Evolutionary conservation across 2,888 invertebrate genomes (phyloP).

Genomic region (Apocheima hispidaria): DNA sequence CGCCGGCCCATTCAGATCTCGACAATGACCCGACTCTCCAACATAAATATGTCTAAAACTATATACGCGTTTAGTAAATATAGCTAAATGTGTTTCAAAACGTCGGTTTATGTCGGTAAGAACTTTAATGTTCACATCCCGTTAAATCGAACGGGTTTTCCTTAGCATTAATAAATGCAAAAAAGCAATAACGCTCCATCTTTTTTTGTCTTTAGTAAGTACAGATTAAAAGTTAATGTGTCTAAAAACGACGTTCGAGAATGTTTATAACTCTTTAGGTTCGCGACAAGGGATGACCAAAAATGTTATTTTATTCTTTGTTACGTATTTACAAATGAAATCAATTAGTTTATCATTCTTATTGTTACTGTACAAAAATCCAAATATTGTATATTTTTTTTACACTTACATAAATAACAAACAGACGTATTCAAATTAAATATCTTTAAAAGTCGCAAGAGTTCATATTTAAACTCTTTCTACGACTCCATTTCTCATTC

Average conservation of each 20-base stretch:
- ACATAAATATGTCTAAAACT: slow-evolving; percentile 59
- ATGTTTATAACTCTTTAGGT: background rate
- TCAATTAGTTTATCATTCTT: no score
- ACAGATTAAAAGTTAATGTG: background rate
- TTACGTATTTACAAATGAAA: no score
- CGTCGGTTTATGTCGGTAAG: slow-evolving; percentile 4
- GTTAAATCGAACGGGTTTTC: slow-evolving; percentile 2
- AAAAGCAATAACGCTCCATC: background rate
- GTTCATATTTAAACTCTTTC: slow-evolving; percentile 4
- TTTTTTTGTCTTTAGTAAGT: background rate
- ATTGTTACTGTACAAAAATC: background rate
- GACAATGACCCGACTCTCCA: slow-evolving; percentile 79
- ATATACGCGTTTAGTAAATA: slow-evolving; percentile 19
- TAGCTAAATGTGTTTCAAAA: slow-evolving; percentile 30
- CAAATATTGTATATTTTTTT: background rate
- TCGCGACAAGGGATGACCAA: background rate
- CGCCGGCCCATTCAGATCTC: slow-evolving; percentile 78
- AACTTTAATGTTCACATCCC: slow-evolving; percentile 15
- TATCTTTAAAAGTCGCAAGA: background rate
- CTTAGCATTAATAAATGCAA: background rate
- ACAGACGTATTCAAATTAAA: background rate
- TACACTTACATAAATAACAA: background rate
- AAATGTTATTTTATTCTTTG: no score
- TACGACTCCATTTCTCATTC: slow-evolving; percentile 23
- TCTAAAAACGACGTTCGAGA: background rate